phyloP scores from a whole-genome alignment of 2,797 vertebrate species.

The Anguilla megastoma region DNA sequence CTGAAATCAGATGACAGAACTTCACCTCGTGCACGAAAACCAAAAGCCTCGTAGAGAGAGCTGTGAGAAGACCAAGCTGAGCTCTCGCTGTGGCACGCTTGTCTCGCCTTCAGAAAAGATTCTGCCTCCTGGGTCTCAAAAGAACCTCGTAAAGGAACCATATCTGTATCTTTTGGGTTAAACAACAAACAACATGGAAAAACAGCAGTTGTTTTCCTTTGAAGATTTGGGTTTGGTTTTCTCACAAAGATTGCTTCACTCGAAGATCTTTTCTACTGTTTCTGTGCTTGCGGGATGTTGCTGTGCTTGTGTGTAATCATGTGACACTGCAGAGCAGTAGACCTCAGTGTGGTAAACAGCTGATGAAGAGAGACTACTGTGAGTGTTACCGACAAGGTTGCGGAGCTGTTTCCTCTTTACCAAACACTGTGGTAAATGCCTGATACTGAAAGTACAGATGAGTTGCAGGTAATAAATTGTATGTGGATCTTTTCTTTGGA shows the following conservation, averaged over 20 bases:
- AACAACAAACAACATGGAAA: neutral
- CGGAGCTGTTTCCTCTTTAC: constrained; percentile 25
- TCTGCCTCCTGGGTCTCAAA: constrained; percentile 51
- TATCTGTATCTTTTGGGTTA: constrained; percentile 36
- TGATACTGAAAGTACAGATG: constrained; percentile 8
- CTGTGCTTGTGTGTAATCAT: constrained; percentile 3
- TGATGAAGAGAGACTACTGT: neutral
- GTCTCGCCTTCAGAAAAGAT: constrained; percentile 49
- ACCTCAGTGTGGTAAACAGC: constrained; percentile 13
- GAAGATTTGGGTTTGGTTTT: constrained; percentile 17
- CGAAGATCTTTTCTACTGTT: constrained; percentile 8
- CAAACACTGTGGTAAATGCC: constrained; percentile 31
- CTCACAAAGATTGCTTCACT: constrained; percentile 4
- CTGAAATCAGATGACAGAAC: constrained; percentile 75
- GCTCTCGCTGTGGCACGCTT: constrained; percentile 55
- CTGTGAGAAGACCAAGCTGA: constrained; percentile 32
- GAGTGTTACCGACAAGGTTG: neutral
- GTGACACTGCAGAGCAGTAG: constrained; percentile 7
- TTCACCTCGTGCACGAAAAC: constrained; percentile 76
- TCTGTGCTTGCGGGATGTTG: constrained; percentile 17
- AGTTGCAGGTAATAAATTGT: constrained; percentile 13
- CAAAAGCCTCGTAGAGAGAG: constrained; percentile 72
- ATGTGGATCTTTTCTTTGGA: neutral
- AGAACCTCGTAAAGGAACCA: constrained; percentile 62
- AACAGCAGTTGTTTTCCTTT: constrained; percentile 3